Base-by-base conservation (phyloP, 2,113 vertebrate genomes). In the Galbula dea region DNA sequence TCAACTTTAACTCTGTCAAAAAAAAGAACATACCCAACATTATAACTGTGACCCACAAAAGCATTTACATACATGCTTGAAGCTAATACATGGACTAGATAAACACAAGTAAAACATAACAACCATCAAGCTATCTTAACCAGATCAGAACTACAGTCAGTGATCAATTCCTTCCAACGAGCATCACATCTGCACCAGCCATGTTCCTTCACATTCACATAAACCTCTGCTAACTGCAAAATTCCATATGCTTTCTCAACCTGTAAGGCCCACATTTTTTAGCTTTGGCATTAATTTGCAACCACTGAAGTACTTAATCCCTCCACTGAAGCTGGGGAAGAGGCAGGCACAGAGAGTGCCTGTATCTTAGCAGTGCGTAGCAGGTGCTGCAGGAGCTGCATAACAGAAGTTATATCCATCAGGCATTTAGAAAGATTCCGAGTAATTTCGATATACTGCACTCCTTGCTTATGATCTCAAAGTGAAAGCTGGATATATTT, bases 391-490 rank as follows among this genome's bases (percentile, higher is more conserved):
- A 95, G 77, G 54, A 62, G 37, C 10, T 43, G 49, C 81, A 22
- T 75, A 88, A 30, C 14, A 5, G 32, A 72, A 74, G 57, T 82
- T 89, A 43, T 57, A 90, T 88, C 76, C 74, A 88, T 87, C 84
- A 83, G 22, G 57, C 49, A 69, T 43, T 86, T 80, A 20, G 83
- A 90, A 81, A 69, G 48, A 73, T 74, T 88, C 57, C 45, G 72
- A 88, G 79, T 87, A 29, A 95, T 91, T 95, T 89, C 57, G 62
- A 16, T 75, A 83, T 67, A 58, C 52, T 79, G 71, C 61, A 79
- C 66, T 82, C 75, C 88, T 80, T 87, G 41, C 43, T 95, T 82
- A 57, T n/a, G 66, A 87, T 92, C 49, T 90, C 96, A 80, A 83
- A 49, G 52, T 52, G 6, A 74, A 37, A 84, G 45, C 17, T 76